Evolutionary conservation across 2,797 vertebrate genomes (phyloP).

Genomic region (Scomberomorus guttatus): DNA sequence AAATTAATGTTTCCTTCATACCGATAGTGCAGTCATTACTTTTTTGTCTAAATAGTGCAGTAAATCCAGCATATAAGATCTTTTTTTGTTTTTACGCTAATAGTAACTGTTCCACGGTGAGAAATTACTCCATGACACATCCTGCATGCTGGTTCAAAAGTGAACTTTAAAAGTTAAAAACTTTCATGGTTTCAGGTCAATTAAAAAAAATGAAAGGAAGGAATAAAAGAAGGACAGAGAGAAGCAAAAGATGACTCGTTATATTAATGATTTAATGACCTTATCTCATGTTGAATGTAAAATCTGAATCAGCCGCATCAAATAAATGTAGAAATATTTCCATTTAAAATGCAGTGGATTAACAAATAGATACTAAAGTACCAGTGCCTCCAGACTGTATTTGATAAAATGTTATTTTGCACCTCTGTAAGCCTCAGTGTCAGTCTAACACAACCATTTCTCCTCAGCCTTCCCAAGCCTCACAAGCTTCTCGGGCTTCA

Average conservation of each 20-base stretch:
- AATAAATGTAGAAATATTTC: no score
- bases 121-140: not conserved
- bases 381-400: not conserved
- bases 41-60: not conserved
- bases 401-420: not conserved
- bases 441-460: conserved; percentile 15
- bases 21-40: not conserved
- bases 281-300: no score
- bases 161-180: no score
- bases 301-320: no score
- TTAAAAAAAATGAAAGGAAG: no score
- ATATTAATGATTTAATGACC: no score
- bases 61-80: not conserved
- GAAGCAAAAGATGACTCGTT: no score
- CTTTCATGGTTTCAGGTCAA: no score
- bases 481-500: conserved; percentile 47
- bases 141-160: not conserved
- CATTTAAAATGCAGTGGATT: no score
- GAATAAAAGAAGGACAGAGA: no score
- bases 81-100: not conserved
- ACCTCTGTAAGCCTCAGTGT: not conserved
- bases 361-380: no score
- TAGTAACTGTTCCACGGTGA: not conserved
- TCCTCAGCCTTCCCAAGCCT: conserved; percentile 59
- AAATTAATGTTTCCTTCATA: not conserved